phyloP scores from a whole-genome alignment of 2,888 invertebrate species.

The Pyrrhosoma nymphula region DNA sequence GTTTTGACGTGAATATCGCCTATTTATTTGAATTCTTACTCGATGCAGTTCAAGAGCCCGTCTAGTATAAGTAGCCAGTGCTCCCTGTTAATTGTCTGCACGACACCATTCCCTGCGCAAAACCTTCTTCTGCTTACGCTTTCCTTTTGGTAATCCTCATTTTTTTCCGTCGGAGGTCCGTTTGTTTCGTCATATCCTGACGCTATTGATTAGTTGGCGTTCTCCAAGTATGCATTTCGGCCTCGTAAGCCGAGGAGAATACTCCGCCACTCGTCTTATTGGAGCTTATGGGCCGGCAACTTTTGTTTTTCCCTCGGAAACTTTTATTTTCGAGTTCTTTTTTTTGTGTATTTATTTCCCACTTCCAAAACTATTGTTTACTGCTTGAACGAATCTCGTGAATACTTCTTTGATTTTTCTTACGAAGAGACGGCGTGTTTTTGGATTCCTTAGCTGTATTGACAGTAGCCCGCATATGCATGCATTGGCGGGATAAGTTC shows the following conservation, averaged over 20 bases:
- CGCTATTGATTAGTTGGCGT: neutral
- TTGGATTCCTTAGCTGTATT: too few species aligned
- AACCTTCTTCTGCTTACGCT: neutral
- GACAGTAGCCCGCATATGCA: too few species aligned
- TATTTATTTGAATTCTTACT: neutral
- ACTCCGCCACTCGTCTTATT: neutral
- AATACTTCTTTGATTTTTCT: too few species aligned
- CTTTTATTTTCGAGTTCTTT: neutral
- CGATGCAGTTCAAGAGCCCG: neutral
- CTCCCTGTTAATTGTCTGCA: neutral
- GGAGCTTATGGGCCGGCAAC: neutral
- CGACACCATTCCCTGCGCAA: neutral
- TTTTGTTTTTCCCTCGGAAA: neutral
- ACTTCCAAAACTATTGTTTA: neutral
- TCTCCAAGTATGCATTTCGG: neutral
- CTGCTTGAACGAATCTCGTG: neutral
- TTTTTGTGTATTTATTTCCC: neutral
- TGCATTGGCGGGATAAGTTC: too few species aligned
- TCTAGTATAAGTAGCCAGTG: neutral
- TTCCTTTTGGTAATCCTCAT: neutral
- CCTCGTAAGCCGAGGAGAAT: neutral
- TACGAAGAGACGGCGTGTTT: too few species aligned
- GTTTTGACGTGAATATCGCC: too few species aligned
- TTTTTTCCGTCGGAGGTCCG: neutral
- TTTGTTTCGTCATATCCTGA: neutral